phyloP scores from a whole-genome alignment of 2,888 invertebrate species.

The Coenonympha arcania region DNA sequence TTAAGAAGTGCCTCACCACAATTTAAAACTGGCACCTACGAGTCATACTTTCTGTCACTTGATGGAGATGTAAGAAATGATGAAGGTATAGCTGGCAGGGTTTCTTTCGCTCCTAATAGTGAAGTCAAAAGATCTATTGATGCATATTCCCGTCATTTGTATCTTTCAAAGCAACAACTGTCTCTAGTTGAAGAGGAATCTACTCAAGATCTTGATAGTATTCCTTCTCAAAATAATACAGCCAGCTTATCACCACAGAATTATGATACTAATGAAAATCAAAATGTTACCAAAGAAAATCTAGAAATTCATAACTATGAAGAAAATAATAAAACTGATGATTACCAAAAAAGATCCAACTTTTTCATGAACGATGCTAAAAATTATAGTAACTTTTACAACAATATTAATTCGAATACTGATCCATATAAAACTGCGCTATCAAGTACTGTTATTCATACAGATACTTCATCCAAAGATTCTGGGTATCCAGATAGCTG shows the following conservation, averaged over 20 bases:
- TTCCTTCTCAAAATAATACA: slow-evolving; percentile 50
- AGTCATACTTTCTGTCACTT: slow-evolving; percentile 57
- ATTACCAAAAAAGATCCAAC: slow-evolving; percentile 24
- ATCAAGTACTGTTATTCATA: slow-evolving; percentile 51
- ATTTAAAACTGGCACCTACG: slow-evolving; percentile 46
- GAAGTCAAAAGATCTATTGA: slow-evolving; percentile 53
- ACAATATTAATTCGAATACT: slow-evolving; percentile 48
- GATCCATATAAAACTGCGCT: slow-evolving; percentile 44
- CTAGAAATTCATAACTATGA: not conserved
- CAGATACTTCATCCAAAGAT: slow-evolving; percentile 64
- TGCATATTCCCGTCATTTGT: slow-evolving; percentile 47
- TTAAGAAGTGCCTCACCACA: slow-evolving; percentile 45
- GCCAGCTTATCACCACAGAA: slow-evolving; percentile 52
- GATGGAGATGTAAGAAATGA: slow-evolving; percentile 40
- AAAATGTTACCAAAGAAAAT: slow-evolving; percentile 4
- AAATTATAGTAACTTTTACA: slow-evolving; percentile 58
- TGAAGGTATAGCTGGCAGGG: slow-evolving; percentile 38
- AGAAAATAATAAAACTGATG: slow-evolving; percentile 23
- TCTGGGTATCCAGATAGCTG: slow-evolving; percentile 63
- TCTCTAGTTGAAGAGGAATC: slow-evolving; percentile 71
- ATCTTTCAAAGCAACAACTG: slow-evolving; percentile 57
- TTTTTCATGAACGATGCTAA: slow-evolving; percentile 42
- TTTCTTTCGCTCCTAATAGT: slow-evolving; percentile 44
- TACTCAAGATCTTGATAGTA: slow-evolving; percentile 63
- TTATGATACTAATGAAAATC: slow-evolving; percentile 19